Percentiles rank a stretch among this genome's conserved stretches.
Conservation (phyloP, 2,888 invertebrate species). For the Erebia aethiops region DNA sequence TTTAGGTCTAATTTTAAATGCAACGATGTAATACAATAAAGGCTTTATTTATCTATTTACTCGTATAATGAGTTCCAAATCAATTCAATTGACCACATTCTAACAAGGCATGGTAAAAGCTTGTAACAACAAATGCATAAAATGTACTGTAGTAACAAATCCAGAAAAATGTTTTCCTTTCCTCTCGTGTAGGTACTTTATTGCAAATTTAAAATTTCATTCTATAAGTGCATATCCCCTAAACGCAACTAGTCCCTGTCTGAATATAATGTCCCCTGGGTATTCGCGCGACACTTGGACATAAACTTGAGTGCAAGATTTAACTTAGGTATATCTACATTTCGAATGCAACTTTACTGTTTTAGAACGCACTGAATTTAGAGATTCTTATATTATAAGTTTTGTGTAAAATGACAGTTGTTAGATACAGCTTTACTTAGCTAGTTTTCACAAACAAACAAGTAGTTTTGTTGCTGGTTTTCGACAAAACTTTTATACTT, state of each 20-base stretch:
- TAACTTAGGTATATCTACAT: not conserved
- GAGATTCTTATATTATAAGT: not conserved
- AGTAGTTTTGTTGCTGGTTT: no score
- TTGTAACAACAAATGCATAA: not conserved
- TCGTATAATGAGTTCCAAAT: not conserved
- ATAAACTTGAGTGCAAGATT: slow-evolving; percentile 10
- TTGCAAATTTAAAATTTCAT: slow-evolving; percentile 15
- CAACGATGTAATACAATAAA: no score
- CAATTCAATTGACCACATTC: no score
- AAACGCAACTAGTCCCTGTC: slow-evolving; percentile 7
- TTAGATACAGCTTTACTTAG: no score
- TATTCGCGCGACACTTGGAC: slow-evolving; percentile 7
- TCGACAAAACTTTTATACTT: no score
- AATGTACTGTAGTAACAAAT: not conserved
- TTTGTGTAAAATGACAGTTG: no score
- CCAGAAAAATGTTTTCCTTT: slow-evolving; percentile 1
- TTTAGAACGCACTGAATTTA: not conserved
- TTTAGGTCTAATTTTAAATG: no score
- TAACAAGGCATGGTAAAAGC: no score
- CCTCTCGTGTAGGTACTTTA: not conserved
- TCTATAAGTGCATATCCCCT: not conserved
- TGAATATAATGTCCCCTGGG: slow-evolving; percentile 7
- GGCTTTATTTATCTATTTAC: no score
- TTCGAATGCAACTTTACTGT: not conserved
- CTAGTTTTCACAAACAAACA: no score